phyloP scores from a whole-genome alignment of 1,140 invertebrate species.

The Yoshiicerus persimilis region DNA sequence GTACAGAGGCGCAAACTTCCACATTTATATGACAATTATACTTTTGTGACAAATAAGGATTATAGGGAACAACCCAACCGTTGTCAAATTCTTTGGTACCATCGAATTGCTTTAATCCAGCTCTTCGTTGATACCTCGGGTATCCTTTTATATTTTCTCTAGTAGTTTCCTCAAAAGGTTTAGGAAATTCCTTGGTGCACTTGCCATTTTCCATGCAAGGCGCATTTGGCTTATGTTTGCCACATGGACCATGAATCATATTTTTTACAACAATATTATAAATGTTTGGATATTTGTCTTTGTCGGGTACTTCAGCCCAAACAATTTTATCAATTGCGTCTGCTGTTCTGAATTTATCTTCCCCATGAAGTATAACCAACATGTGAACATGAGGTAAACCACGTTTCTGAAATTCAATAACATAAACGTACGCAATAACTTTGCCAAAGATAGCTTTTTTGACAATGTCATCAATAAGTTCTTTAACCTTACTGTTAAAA shows the following conservation, averaged over 20 bases:
- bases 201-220: constrained; percentile 49
- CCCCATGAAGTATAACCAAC: constrained; percentile 45
- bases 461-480: constrained; percentile 55
- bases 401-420: constrained; percentile 54
- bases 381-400: constrained; percentile 34
- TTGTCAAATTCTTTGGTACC: constrained; percentile 40
- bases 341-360: constrained; percentile 37
- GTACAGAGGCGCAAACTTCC: constrained; percentile 59
- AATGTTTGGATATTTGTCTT: constrained; percentile 39
- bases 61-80: constrained; percentile 60
- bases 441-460: constrained; percentile 52
- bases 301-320: constrained; percentile 47
- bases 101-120: neutral
- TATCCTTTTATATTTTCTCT: constrained; percentile 20
- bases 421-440: constrained; percentile 52
- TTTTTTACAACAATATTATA: constrained; percentile 21
- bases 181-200: constrained; percentile 37
- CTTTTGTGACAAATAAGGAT: constrained; percentile 56
- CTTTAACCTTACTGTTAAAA: constrained; percentile 58
- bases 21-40: constrained; percentile 59
- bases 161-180: constrained; percentile 17
- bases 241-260: constrained; percentile 50
- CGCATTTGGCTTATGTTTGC: constrained; percentile 27
- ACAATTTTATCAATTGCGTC: constrained; percentile 48
- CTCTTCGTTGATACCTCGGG: neutral